phyloP scores from a whole-genome alignment of 2,113 vertebrate species.

The Muscicapa adusta region DNA sequence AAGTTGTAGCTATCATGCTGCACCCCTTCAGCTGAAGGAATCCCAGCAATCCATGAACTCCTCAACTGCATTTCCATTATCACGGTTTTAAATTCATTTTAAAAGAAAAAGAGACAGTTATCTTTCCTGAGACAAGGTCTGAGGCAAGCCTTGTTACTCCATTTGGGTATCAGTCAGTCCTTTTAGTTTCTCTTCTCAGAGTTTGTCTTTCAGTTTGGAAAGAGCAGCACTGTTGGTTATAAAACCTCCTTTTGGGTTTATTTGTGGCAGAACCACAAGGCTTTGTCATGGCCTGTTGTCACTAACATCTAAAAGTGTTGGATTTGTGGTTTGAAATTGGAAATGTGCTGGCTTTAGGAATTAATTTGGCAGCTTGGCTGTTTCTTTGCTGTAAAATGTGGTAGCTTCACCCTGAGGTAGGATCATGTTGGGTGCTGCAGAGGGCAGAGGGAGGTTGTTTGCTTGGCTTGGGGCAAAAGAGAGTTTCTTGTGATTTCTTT shows the following conservation, averaged over 20 bases:
- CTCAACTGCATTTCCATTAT: not conserved
- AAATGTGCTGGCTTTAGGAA: not conserved
- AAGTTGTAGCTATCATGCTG: slow-evolving; percentile 89
- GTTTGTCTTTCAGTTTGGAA: not conserved
- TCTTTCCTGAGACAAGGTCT: not conserved
- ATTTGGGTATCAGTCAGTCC: not conserved
- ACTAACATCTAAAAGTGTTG: not conserved
- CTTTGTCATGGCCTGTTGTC: not conserved
- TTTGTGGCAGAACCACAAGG: not conserved
- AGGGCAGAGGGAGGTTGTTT: not conserved
- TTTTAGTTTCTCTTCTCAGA: not conserved
- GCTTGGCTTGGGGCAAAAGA: not conserved
- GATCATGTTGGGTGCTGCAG: not conserved
- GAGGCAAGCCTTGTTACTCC: not conserved
- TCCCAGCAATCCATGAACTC: not conserved
- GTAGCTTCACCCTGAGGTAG: not conserved
- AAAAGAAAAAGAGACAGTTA: not conserved
- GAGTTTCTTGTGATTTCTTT: not conserved
- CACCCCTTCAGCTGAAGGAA: slow-evolving; percentile 83
- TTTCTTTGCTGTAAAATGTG: not conserved
- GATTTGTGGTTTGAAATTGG: not conserved
- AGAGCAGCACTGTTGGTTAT: not conserved
- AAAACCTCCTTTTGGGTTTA: not conserved
- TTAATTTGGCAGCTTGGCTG: not conserved
- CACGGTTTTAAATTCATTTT: not conserved